Conservation (phyloP, 2,888 invertebrate genomes). For the Acrobasis consociella region DNA sequence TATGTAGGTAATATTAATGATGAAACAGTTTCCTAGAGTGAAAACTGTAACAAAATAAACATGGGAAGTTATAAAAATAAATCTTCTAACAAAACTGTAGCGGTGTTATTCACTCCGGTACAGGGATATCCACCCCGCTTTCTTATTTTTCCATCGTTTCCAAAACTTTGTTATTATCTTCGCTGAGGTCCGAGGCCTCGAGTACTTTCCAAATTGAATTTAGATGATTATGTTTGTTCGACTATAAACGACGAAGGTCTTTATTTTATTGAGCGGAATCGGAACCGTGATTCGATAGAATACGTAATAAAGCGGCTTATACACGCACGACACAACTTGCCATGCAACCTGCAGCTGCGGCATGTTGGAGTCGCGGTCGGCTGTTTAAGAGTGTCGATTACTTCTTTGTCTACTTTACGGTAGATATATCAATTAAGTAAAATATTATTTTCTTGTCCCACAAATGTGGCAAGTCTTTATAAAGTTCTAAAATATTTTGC, state of each 20-base stretch:
- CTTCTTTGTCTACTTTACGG: too few species aligned
- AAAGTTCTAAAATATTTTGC: too few species aligned
- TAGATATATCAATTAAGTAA: too few species aligned
- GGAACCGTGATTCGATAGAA: conserved; percentile 26
- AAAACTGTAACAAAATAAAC: too few species aligned
- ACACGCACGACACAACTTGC: too few species aligned
- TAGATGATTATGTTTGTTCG: conserved; percentile 38
- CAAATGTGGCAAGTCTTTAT: too few species aligned
- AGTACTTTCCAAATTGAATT: conserved; percentile 37
- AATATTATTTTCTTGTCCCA: too few species aligned
- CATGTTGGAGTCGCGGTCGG: too few species aligned
- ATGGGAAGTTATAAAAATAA: conserved; percentile 25
- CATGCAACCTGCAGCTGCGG: too few species aligned
- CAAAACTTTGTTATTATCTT: conserved; percentile 36
- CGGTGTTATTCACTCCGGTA: conserved; percentile 22
- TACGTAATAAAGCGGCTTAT: conserved; percentile 10
- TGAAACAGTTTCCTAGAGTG: too few species aligned
- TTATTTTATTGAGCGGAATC: conserved; percentile 35
- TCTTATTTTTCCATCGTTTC: conserved; percentile 21
- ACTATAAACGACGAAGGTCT: conserved; percentile 37
- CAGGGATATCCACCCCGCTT: conserved; percentile 11
- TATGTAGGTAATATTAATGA: too few species aligned
- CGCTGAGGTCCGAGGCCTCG: conserved; percentile 26
- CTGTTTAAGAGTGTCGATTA: too few species aligned
- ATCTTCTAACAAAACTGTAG: conserved; percentile 24